Conservation (phyloP, 2,888 invertebrate genomes). For the Drosophila parthenogenetica region DNA sequence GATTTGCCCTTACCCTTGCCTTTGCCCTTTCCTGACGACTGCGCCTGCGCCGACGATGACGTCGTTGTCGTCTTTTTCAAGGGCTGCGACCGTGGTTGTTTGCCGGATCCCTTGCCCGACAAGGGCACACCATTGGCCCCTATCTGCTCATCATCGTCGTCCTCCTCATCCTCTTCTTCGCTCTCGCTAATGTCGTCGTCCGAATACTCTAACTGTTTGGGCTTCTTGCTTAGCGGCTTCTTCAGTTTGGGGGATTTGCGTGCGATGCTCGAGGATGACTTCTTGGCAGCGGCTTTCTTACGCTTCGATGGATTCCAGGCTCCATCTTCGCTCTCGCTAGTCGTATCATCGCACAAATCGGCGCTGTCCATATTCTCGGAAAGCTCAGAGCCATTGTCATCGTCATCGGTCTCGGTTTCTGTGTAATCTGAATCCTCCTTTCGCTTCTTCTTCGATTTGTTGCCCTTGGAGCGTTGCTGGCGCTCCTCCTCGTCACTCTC, state of each 20-base stretch:
- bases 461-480: constrained; percentile 54
- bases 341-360: constrained; percentile 85
- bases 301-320: constrained; percentile 84
- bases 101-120: constrained; percentile 81
- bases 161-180: constrained; percentile 88
- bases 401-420: constrained; percentile 87
- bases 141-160: constrained; percentile 73
- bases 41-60: constrained; percentile 41
- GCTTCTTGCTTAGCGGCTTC: constrained; percentile 70
- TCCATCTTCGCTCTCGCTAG: constrained; percentile 83
- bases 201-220: constrained; percentile 79
- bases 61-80: constrained; percentile 56
- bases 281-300: constrained; percentile 77
- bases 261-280: constrained; percentile 56
- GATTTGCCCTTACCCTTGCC: constrained; percentile 65
- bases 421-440: constrained; percentile 86
- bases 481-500: constrained; percentile 85
- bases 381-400: constrained; percentile 81
- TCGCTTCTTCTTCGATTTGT: constrained; percentile 86
- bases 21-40: constrained; percentile 58
- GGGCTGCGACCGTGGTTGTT: constrained; percentile 82
- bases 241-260: constrained; percentile 81
- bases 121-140: constrained; percentile 60
- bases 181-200: constrained; percentile 83
- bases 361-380: constrained; percentile 85